Evolutionary conservation across 2,797 vertebrate genomes (phyloP), one percentile per base, ranked within the genome.

Genomic region (Miichthys miiuy): DNA sequence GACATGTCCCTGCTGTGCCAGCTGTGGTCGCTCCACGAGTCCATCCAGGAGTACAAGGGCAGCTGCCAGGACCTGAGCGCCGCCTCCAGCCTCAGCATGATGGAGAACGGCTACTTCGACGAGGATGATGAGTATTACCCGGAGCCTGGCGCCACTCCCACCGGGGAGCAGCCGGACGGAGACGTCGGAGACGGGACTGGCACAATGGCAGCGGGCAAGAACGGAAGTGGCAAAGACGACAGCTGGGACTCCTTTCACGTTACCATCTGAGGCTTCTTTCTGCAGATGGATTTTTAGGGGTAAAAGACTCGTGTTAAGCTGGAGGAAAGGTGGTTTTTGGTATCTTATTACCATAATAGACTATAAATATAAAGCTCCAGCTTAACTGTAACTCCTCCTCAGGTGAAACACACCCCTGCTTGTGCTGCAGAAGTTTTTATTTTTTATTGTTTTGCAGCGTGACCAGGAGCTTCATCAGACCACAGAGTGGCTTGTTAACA

Each of bases 1-100:
- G 98, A 99, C 93, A 99, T 99, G 98, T 99, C 98, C 0, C 81
- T 99, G 88, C 95, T 99, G 75, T 99, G 98, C 92, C 98, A 99
- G 90, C 96, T 99, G 23, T 99, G 98, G 95, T 98, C 98, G 8
- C 96, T 99, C 6, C 97, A 99, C 2, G 98, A 99, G 89, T 99
- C 98, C 2, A 99, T 99, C 91, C 98, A 99, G 93, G 98, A 99
- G 88, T 99, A 98, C 90, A 99, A 99, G 93, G 98, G 98, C 67
- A 97, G 96, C 56, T 99, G 97, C 92, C 98, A 98, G 84, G 95
- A 96, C 89, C 91, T 96, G 72, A 94, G 93, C 83, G 97, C 97
- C 20, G 97, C 96, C 51, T 96, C 97, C 75, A 97, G 95, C 23
- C 95, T 96, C 13, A 97, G 97, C 89, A 95, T 97, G 94, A 91